Evolutionary conservation across 2,888 invertebrate species (phyloP).

Genomic region (Elmis aenea): DNA sequence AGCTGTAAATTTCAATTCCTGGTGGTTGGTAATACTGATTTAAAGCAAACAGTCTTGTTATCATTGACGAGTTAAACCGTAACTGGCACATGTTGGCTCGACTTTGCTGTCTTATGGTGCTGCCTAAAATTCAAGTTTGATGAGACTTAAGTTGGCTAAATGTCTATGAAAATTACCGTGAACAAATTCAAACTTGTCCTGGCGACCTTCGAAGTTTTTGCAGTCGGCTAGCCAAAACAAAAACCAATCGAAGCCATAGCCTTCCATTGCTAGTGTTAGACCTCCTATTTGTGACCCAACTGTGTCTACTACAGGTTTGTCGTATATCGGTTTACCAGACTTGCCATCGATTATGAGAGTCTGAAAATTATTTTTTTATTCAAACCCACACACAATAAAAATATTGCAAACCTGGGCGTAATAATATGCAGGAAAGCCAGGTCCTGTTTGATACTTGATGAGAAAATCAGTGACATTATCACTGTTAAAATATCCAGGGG

Average conservation of each 20-base stretch:
- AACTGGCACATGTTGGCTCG: constrained; percentile 61
- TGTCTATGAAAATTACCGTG: constrained; percentile 30
- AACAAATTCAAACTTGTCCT: constrained; percentile 51
- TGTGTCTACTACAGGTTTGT: constrained; percentile 55
- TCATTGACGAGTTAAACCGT: constrained; percentile 64
- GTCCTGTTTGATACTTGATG: constrained; percentile 62
- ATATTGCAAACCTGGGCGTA: constrained; percentile 56
- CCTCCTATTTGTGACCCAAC: constrained; percentile 59
- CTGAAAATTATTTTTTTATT: constrained; percentile 32
- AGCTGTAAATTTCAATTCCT: constrained; percentile 68
- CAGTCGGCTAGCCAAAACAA: constrained; percentile 74
- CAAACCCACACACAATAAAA: constrained; percentile 5
- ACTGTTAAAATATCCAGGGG: constrained; percentile 72
- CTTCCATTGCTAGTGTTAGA: constrained; percentile 54
- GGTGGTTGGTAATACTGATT: constrained; percentile 63
- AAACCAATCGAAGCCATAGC: constrained; percentile 69
- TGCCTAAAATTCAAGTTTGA: constrained; percentile 14
- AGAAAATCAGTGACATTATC: constrained; percentile 75
- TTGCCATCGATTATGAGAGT: constrained; percentile 57
- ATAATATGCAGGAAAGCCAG: constrained; percentile 69
- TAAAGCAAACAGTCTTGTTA: constrained; percentile 61
- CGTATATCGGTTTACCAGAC: constrained; percentile 55
- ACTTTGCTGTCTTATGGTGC: constrained; percentile 26
- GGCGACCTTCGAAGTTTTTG: constrained; percentile 45
- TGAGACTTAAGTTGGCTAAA: not conserved